A percentile compares a stretch with the other conserved stretches of the same genome.
These are phyloP conservation scores for Pemphigus obesinymphae DNA, from an alignment of 1,140 invertebrate species.

Conservation along the genomic window DNA sequence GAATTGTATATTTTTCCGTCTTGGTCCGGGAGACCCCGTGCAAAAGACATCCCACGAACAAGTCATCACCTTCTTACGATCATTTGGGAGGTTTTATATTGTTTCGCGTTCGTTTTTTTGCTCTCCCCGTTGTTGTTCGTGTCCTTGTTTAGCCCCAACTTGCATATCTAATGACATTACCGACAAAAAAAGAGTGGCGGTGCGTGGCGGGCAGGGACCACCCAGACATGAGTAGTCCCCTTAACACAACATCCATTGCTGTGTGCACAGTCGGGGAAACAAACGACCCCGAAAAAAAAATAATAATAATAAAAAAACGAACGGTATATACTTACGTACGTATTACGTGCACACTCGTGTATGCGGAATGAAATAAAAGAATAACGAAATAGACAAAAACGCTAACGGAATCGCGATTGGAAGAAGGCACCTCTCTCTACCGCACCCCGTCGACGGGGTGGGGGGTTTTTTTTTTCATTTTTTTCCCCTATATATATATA, in stretches of 20 bases:
- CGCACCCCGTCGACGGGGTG: no score
- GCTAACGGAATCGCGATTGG: slow-evolving; percentile 6
- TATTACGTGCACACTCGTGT: not conserved
- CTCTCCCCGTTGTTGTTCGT: not conserved
- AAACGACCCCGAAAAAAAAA: not conserved
- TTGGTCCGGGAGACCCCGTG: not conserved
- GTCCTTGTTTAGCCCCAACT: not conserved
- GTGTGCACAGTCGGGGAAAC: not conserved
- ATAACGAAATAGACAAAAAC: slow-evolving; percentile 22
- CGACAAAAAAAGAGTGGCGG: not conserved
- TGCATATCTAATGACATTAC: not conserved
- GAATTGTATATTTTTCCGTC: no score
- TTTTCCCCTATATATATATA: no score
- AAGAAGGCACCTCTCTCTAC: not conserved
- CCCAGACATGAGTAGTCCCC: not conserved
- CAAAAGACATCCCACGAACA: slow-evolving; percentile 8
- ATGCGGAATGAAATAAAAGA: not conserved
- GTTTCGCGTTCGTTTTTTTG: not conserved
- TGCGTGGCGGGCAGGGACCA: not conserved
- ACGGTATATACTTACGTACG: no score
- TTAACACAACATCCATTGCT: not conserved
- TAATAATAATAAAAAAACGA: not conserved
- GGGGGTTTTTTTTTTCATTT: not conserved
- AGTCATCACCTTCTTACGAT: slow-evolving; percentile 30
- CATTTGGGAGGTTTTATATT: slow-evolving; percentile 15